phyloP scores from a whole-genome alignment of 2,888 invertebrate species.

The Tipula unca region DNA sequence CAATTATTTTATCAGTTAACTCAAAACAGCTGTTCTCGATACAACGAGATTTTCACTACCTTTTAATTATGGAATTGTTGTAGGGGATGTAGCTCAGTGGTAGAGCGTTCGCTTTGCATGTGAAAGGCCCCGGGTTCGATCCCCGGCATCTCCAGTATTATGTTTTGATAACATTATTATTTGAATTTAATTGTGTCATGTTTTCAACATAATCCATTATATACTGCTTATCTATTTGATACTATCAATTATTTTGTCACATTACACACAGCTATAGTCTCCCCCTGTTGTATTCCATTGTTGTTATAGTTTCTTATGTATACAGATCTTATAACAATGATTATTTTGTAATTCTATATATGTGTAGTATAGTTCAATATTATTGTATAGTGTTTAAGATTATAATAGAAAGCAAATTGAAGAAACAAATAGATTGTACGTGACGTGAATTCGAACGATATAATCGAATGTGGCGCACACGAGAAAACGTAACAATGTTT shows the following conservation, averaged over 20 bases:
- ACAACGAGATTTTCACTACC: no score
- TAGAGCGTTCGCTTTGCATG: conserved; percentile 94
- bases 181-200: not conserved
- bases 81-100: conserved; percentile 88
- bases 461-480: not conserved
- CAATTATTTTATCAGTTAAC: no score
- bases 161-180: conserved; percentile 28
- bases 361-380: not conserved
- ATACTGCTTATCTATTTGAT: not conserved
- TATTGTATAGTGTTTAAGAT: not conserved
- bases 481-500: not conserved
- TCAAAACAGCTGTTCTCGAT: no score
- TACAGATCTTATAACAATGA: not conserved
- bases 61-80: no score
- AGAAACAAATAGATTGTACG: not conserved
- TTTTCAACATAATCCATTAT: not conserved
- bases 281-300: not conserved
- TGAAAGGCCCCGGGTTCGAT: conserved; percentile 93
- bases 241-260: not conserved
- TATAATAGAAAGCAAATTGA: not conserved
- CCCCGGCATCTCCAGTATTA: conserved; percentile 72
- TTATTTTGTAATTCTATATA: not conserved
- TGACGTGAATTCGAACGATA: not conserved
- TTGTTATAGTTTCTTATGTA: not conserved
- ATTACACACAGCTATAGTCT: not conserved